A percentile compares a stretch with the other conserved stretches of the same genome.
These are phyloP conservation scores for Nysson spinosus DNA, from an alignment of 2,888 invertebrate genomes.

Conservation along the genomic window DNA sequence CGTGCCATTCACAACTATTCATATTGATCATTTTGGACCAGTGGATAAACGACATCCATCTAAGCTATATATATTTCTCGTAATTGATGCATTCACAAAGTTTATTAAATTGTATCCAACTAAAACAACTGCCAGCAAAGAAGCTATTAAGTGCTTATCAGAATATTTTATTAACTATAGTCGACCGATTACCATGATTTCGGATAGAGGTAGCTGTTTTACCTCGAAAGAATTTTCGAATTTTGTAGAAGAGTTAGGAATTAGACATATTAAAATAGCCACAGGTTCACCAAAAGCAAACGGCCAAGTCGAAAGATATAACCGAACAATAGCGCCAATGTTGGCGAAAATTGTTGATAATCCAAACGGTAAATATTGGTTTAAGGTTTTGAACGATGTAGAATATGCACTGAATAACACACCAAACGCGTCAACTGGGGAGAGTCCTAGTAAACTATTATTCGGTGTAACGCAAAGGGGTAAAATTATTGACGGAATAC, in stretches of 20 bases:
- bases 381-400: neutral
- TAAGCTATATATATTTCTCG: constrained; percentile 4
- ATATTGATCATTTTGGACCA: constrained; percentile 4
- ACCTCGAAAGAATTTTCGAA: no score
- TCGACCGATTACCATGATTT: no score
- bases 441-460: neutral
- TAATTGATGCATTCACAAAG: constrained; percentile 7
- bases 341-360: neutral
- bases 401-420: constrained; percentile 2
- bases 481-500: neutral
- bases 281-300: constrained; percentile 2
- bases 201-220: no score
- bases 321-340: neutral
- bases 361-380: neutral
- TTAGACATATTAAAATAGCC: no score
- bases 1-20: neutral
- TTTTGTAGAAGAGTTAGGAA: no score
- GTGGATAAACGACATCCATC: neutral
- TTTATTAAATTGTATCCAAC: neutral
- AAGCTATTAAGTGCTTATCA: no score
- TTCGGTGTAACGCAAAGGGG: neutral
- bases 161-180: no score
- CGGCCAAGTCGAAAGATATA: constrained; percentile 1
- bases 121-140: no score
- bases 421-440: neutral